A percentile compares a stretch with the other conserved stretches of the same genome.
Conservation (phyloP, 1,140 invertebrate species). For the Metaphire vulgaris region DNA sequence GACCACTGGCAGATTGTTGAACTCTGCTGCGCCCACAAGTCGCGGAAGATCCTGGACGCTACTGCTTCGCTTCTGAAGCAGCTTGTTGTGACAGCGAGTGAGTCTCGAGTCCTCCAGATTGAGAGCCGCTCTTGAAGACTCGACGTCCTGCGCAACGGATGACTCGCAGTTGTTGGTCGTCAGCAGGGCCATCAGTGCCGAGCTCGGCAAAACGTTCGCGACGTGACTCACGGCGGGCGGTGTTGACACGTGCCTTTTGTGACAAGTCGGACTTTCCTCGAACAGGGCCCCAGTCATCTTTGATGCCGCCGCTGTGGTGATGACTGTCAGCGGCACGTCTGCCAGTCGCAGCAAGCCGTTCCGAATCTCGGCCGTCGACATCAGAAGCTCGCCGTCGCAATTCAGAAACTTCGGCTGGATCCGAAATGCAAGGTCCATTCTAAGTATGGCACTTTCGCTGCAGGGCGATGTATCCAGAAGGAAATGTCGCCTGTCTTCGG, state of each 20-base stretch:
- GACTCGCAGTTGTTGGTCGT: background rate
- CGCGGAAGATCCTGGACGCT: background rate
- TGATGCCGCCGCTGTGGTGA: no score
- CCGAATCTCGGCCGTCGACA: background rate
- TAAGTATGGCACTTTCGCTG: background rate
- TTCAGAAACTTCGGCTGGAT: background rate
- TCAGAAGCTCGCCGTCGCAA: background rate
- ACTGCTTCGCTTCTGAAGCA: background rate
- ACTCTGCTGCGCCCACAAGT: background rate
- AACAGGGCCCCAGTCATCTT: no score
- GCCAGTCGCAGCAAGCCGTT: background rate
- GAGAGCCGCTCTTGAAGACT: background rate
- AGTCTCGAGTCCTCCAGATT: background rate
- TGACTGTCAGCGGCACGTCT: background rate
- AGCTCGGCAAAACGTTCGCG: background rate
- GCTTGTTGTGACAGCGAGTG: background rate
- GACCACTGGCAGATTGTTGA: background rate
- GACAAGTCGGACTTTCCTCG: no score
- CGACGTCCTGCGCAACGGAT: background rate
- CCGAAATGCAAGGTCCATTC: conserved; percentile 18
- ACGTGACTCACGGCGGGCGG: background rate
- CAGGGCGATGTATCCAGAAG: conserved; percentile 19
- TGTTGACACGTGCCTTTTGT: background rate
- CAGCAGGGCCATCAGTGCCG: background rate
- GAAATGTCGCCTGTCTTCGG: conserved; percentile 10